phyloP scores from a whole-genome alignment of 2,797 vertebrate species.

The Sebastes melanostomus region DNA sequence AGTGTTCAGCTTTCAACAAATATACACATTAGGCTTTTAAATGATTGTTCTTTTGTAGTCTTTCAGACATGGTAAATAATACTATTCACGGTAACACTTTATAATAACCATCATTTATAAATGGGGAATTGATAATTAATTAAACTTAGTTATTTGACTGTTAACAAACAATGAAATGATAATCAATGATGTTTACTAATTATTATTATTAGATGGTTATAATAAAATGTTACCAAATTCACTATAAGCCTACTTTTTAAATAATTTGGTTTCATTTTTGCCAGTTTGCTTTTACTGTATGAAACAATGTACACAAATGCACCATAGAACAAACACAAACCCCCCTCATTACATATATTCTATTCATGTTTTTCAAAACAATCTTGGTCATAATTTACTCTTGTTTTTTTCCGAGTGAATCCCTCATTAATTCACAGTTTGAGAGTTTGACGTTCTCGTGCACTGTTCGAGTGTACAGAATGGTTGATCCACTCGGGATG shows the following conservation, averaged over 20 bases:
- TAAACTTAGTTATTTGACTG: too few relatives aligned
- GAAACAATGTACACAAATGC: slow-evolving; percentile 13
- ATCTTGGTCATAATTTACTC: not conserved
- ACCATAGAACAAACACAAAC: slow-evolving; percentile 20
- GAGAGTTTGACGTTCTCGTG: not conserved
- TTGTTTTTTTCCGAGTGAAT: not conserved
- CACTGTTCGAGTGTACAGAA: not conserved
- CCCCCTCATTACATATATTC: not conserved
- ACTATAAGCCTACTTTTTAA: not conserved
- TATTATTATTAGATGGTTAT: too few relatives aligned
- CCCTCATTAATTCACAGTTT: not conserved
- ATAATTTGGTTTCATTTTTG: not conserved
- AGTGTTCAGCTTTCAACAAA: not conserved
- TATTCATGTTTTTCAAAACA: not conserved
- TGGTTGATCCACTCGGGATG: not conserved
- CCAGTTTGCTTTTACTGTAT: slow-evolving; percentile 2
- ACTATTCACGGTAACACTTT: too few relatives aligned
- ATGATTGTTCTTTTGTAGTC: not conserved
- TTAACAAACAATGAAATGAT: too few relatives aligned
- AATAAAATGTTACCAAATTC: too few relatives aligned
- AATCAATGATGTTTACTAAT: too few relatives aligned
- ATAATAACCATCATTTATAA: too few relatives aligned
- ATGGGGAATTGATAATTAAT: too few relatives aligned
- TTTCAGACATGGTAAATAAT: not conserved
- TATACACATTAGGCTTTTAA: not conserved